Percentiles rank a stretch among this genome's conserved stretches.
phyloP scores from a whole-genome alignment of 2,113 vertebrate species.

The Henicopernis longicauda region DNA sequence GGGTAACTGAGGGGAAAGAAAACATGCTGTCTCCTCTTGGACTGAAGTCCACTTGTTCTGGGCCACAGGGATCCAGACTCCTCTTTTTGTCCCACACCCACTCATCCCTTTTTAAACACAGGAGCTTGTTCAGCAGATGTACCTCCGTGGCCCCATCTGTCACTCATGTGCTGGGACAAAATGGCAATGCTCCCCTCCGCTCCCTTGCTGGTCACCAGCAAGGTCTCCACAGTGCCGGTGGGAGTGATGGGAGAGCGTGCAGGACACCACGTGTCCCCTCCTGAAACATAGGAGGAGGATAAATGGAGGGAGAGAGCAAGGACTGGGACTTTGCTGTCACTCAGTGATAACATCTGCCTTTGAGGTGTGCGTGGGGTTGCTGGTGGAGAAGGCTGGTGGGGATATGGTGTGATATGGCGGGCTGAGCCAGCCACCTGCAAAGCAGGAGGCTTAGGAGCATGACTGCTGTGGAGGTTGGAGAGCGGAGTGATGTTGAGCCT shows the following conservation, averaged over 20 bases:
- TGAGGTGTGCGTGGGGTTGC: not conserved
- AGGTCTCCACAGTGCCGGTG: not conserved
- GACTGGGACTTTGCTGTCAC: not conserved
- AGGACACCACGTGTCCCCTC: rapidly evolving
- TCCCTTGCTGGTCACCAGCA: not conserved
- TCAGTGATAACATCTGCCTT: not conserved
- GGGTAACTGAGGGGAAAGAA: slow-evolving; percentile 65
- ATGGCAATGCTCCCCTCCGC: not conserved
- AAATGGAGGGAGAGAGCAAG: not conserved
- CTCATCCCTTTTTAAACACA: not conserved
- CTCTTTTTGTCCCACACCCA: not conserved
- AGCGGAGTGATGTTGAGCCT: not conserved
- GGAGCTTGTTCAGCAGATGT: not conserved
- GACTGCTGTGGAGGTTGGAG: not conserved
- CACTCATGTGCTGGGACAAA: not conserved
- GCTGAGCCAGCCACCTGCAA: not conserved
- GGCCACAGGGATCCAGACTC: rapidly evolving
- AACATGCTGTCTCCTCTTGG: not conserved
- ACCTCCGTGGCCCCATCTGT: not conserved
- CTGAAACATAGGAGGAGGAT: not conserved
- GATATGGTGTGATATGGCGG: not conserved
- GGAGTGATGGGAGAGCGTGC: not conserved
- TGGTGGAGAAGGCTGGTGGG: not conserved
- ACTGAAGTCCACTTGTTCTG: not conserved
- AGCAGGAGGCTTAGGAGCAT: not conserved